Percentiles rank a stretch among this genome's conserved stretches.
Evolutionary conservation across 2,113 vertebrate genomes (phyloP).

Genomic region (Eulemur macaco): DNA sequence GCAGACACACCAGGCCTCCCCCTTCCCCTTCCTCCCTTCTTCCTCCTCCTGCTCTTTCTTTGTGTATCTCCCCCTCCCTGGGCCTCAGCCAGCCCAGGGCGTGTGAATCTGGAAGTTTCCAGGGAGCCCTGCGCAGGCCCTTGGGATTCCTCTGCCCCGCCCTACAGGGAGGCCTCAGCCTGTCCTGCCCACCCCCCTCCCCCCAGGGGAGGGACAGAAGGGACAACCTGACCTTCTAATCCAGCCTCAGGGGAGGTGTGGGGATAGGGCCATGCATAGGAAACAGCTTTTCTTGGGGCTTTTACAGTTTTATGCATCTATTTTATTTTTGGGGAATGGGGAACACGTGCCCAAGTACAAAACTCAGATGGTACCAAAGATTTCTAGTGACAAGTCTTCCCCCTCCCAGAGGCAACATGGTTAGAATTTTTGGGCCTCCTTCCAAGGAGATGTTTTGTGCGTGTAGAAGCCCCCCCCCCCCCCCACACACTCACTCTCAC

Average conservation of each 20-base stretch:
- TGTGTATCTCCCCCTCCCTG: not conserved
- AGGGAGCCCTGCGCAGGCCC: not conserved
- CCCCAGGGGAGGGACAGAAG: not conserved
- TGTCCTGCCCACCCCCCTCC: no score
- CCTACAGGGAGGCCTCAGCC: not conserved
- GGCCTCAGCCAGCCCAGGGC: not conserved
- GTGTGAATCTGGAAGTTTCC: not conserved
- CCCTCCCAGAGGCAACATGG: not conserved
- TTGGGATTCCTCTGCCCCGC: not conserved
- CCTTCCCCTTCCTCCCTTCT: accelerated
- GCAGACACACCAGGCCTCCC: accelerated
- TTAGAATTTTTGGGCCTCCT: not conserved
- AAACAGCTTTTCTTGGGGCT: not conserved
- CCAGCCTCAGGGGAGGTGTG: not conserved
- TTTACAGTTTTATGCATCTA: not conserved
- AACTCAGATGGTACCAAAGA: not conserved
- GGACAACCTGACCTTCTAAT: not conserved
- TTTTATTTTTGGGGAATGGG: not conserved
- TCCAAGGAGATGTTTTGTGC: not conserved
- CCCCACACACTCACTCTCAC: not conserved
- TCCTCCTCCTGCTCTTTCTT: no score
- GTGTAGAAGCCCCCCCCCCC: not conserved
- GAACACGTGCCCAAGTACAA: not conserved
- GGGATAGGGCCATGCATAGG: not conserved
- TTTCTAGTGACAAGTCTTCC: not conserved